Percentiles rank a stretch among this genome's conserved stretches.
phyloP scores from a whole-genome alignment of 2,888 invertebrate species.

The Aricia artaxerxes region DNA sequence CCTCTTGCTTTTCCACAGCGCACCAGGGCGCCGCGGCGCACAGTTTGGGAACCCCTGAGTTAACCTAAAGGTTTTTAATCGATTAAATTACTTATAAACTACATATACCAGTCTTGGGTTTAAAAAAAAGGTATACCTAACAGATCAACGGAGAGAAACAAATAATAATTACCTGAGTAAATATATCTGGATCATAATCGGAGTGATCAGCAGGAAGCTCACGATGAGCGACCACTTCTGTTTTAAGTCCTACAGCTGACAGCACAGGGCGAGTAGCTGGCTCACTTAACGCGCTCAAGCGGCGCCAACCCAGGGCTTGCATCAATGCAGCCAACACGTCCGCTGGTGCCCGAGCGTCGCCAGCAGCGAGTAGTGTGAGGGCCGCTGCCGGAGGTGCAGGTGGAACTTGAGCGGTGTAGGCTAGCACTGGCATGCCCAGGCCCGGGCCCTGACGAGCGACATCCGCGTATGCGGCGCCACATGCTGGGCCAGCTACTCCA shows the following conservation, averaged over 20 bases:
- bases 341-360: conserved; percentile 49
- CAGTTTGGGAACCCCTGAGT: not conserved
- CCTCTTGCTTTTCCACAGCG: too few relatives aligned
- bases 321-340: conserved; percentile 51
- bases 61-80: not conserved
- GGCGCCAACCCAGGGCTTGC: conserved; percentile 54
- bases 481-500: conserved; percentile 64
- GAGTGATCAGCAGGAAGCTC: conserved; percentile 63
- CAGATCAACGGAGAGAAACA: not conserved
- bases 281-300: conserved; percentile 59
- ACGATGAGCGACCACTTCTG: conserved; percentile 52
- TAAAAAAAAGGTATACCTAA: not conserved
- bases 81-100: not conserved
- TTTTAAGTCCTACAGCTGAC: conserved; percentile 51
- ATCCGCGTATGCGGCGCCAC: conserved; percentile 62
- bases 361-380: conserved; percentile 49
- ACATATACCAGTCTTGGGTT: not conserved
- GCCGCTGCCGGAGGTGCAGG: conserved; percentile 49
- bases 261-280: conserved; percentile 53
- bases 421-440: conserved; percentile 60
- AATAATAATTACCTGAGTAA: conserved; percentile 22
- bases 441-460: conserved; percentile 58
- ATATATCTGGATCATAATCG: conserved; percentile 47
- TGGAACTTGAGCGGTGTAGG: conserved; percentile 57
- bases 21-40: too few relatives aligned